Evolutionary conservation across 2,797 vertebrate species (phyloP).

Genomic region (Prionace glauca): DNA sequence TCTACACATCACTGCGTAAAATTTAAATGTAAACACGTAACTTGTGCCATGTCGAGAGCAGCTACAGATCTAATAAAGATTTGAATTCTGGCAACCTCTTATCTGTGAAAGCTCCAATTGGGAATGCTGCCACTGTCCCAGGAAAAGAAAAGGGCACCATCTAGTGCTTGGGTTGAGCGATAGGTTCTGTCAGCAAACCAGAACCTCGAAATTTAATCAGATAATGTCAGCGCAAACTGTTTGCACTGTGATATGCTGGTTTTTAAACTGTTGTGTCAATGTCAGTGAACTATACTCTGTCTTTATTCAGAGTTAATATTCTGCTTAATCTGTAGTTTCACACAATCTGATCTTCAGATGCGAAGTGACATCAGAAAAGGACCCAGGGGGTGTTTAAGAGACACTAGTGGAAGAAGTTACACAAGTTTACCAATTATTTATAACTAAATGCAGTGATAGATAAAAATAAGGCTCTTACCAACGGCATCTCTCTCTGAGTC

Average conservation of each 20-base stretch:
- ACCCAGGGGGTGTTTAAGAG: no score
- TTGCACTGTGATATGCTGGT: not conserved
- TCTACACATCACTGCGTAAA: not conserved
- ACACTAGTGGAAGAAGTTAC: no score
- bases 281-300: not conserved
- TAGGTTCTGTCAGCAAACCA: slow-evolving; percentile 50
- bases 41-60: no score
- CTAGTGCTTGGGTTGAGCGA: slow-evolving; percentile 82
- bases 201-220: not conserved
- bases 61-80: not conserved
- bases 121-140: slow-evolving; percentile 50
- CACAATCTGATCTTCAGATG: not conserved
- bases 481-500: no score
- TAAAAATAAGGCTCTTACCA: no score
- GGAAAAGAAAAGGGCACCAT: slow-evolving; percentile 84
- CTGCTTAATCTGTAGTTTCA: not conserved
- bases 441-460: no score
- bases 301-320: not conserved
- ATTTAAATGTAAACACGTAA: not conserved
- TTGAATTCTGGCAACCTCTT: slow-evolving; percentile 37
- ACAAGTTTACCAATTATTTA: no score
- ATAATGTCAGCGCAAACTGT: not conserved
- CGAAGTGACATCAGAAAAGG: not conserved
- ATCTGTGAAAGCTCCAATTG: slow-evolving; percentile 46
- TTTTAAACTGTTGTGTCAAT: not conserved